Evolutionary conservation across 2,888 invertebrate genomes (phyloP).

Genomic region (Andricus curvator): DNA sequence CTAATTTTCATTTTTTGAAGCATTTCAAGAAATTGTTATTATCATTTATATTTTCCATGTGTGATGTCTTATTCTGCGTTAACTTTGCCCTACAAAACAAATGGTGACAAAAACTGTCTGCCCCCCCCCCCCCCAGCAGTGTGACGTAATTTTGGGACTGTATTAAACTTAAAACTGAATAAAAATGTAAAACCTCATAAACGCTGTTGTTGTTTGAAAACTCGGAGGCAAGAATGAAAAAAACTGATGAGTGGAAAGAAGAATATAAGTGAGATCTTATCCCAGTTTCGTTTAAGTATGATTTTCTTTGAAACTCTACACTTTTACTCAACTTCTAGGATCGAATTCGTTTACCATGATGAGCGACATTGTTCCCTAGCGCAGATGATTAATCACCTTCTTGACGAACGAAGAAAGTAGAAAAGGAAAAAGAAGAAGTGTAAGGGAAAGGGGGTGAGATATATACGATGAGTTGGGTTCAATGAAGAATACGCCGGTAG

Average conservation of each 20-base stretch:
- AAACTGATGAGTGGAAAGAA: not conserved
- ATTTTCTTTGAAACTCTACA: conserved; percentile 13
- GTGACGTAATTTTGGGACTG: too few species aligned
- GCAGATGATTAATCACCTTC: conserved; percentile 34
- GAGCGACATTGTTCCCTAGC: conserved; percentile 35
- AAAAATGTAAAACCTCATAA: not conserved
- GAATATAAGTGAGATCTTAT: not conserved
- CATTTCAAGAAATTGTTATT: too few species aligned
- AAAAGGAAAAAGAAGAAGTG: conserved; percentile 1
- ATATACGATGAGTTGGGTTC: conserved; percentile 1
- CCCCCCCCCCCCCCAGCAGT: too few species aligned
- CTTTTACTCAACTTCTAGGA: conserved; percentile 18
- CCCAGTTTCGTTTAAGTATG: not conserved
- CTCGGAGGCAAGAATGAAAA: not conserved
- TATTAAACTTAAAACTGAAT: not conserved
- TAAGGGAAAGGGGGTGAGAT: not conserved
- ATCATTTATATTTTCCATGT: too few species aligned
- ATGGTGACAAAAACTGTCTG: too few species aligned
- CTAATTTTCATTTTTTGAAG: too few species aligned
- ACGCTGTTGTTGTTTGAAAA: not conserved
- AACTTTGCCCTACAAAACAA: too few species aligned
- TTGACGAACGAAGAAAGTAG: conserved; percentile 28
- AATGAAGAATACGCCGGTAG: not conserved
- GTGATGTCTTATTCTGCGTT: too few species aligned
- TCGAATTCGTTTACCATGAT: conserved; percentile 36